Percentiles rank a stretch among this genome's conserved stretches.
Evolutionary conservation across 2,113 vertebrate species (phyloP).

Genomic region (Paramisgurnus dabryanus): DNA sequence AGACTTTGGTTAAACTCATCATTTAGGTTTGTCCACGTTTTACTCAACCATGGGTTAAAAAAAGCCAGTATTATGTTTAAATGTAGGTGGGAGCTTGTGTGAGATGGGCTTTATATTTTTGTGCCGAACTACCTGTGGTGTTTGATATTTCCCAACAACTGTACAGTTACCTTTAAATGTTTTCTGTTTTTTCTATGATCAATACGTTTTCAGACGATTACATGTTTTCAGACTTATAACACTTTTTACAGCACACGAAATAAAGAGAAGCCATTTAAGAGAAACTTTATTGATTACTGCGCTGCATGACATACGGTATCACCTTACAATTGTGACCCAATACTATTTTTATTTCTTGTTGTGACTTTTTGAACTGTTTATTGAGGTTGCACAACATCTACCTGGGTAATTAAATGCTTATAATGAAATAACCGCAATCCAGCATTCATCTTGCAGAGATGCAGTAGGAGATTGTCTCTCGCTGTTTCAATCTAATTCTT

Average conservation of each 20-base stretch:
- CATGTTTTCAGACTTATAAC: background rate
- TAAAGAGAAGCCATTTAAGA: background rate
- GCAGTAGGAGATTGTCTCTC: background rate
- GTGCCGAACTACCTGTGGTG: background rate
- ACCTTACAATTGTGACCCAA: background rate
- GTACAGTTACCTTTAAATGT: no score
- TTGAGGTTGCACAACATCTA: conserved; percentile 33
- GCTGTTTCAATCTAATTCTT: background rate
- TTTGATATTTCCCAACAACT: background rate
- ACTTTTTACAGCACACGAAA: background rate
- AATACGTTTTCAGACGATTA: background rate
- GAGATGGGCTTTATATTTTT: no score
- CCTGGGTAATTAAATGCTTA: conserved; percentile 44
- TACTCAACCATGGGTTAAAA: no score
- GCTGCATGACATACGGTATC: background rate
- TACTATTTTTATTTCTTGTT: background rate
- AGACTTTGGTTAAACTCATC: no score
- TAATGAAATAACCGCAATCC: conserved; percentile 7
- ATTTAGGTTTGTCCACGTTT: no score
- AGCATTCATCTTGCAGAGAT: conserved; percentile 11
- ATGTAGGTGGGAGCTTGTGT: background rate
- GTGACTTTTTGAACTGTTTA: conserved; percentile 10
- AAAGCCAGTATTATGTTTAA: no score
- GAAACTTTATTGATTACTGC: conserved; percentile 7
- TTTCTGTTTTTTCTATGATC: no score